These are phyloP conservation scores for Chaenodraco wilsoni DNA, from an alignment of 2,797 vertebrate genomes.

Conservation along the genomic window DNA sequence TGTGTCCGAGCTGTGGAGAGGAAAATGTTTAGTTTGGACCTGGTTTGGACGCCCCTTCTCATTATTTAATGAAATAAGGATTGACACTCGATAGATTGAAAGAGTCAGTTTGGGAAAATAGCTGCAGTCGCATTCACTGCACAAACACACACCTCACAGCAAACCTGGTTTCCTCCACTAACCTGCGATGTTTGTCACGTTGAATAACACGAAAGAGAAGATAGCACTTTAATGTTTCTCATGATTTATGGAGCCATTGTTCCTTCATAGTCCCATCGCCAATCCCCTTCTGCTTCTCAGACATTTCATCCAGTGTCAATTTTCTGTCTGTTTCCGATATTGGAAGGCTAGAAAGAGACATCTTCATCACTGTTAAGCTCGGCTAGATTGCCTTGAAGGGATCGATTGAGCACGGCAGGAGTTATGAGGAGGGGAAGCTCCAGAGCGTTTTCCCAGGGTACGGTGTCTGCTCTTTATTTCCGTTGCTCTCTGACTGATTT, in stretches of 20 bases:
- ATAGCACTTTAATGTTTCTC: neutral
- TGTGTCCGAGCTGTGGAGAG: neutral
- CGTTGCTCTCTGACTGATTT: constrained; percentile 9
- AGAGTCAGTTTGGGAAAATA: neutral
- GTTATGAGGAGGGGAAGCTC: constrained; percentile 43
- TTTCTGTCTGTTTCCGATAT: constrained; percentile 18
- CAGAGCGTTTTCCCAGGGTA: constrained; percentile 19
- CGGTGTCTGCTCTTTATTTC: constrained; percentile 20
- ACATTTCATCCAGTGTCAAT: constrained; percentile 29
- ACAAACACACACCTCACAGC: neutral
- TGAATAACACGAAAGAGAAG: no score
- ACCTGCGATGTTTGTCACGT: constrained; percentile 5
- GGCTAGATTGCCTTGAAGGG: constrained; percentile 44
- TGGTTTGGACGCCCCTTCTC: neutral
- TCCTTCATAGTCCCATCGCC: constrained; percentile 27
- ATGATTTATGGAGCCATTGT: constrained; percentile 29
- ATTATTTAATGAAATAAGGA: neutral
- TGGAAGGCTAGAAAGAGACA: constrained; percentile 38
- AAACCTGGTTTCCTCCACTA: neutral
- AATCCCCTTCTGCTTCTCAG: constrained; percentile 16
- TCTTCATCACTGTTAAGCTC: constrained; percentile 51
- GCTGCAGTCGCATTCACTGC: no score
- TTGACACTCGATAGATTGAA: neutral
- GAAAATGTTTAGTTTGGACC: neutral
- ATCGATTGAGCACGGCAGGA: constrained; percentile 55